These are phyloP conservation scores for Megalopta genalis DNA, from an alignment of 1,140 invertebrate genomes.

Conservation along the genomic window DNA sequence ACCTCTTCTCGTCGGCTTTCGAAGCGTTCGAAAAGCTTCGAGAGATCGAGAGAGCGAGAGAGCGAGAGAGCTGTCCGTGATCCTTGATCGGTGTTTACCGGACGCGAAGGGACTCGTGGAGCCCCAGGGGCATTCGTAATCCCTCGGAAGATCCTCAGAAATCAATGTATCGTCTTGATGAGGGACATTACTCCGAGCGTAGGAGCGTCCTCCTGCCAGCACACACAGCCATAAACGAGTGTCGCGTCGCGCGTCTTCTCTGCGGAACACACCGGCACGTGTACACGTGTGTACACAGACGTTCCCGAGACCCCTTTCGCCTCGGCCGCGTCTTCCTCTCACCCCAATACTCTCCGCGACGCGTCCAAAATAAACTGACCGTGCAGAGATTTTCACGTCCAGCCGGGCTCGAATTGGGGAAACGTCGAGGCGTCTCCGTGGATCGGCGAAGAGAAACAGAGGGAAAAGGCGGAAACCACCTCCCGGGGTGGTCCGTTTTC, in stretches of 20 bases:
- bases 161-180: not conserved
- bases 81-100: not conserved
- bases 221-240: too few species aligned
- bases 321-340: constrained; percentile 43
- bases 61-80: too few species aligned
- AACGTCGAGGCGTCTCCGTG: constrained; percentile 30
- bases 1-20: not conserved
- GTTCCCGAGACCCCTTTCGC: constrained; percentile 9
- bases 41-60: not conserved
- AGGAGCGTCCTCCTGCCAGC: too few species aligned
- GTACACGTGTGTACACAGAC: not conserved
- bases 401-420: constrained; percentile 57
- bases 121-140: not conserved
- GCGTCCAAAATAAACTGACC: constrained; percentile 69
- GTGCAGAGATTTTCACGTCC: constrained; percentile 66
- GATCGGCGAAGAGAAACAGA: not conserved
- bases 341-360: constrained; percentile 43
- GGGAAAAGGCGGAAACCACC: constrained; percentile 22
- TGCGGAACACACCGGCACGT: not conserved
- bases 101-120: not conserved
- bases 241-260: too few species aligned
- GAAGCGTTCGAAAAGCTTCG: not conserved
- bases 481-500: constrained; percentile 27
- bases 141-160: not conserved
- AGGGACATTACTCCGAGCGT: not conserved